Evolutionary conservation across 2,797 vertebrate genomes (phyloP).

Genomic region (Hippocampus kuda): DNA sequence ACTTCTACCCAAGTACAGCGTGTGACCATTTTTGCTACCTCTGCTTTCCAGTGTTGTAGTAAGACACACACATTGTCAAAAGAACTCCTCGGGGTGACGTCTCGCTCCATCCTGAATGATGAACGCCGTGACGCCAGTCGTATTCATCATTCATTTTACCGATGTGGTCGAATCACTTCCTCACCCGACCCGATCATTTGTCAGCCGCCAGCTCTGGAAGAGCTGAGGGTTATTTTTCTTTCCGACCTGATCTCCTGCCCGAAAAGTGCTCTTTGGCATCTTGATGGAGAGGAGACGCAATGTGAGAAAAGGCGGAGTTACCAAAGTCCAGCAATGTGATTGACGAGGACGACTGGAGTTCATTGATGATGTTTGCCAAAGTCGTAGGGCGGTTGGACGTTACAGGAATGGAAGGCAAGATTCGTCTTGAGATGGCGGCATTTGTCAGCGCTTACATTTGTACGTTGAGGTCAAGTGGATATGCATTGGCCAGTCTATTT

Average conservation of each 20-base stretch:
- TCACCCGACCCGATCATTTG: conserved; percentile 48
- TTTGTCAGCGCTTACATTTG: background rate
- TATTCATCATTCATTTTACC: conserved; percentile 30
- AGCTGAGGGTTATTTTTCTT: conserved; percentile 45
- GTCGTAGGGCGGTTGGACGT: background rate
- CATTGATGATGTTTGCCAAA: background rate
- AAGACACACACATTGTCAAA: background rate
- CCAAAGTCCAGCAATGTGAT: background rate
- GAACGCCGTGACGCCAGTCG: conserved; percentile 24
- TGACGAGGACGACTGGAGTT: background rate
- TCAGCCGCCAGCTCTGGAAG: conserved; percentile 48
- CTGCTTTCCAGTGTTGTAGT: background rate
- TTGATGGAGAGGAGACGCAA: conserved; percentile 35
- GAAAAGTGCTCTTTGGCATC: conserved; percentile 65
- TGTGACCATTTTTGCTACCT: background rate
- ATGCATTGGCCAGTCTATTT: no score
- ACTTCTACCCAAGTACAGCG: no score
- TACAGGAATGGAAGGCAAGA: background rate
- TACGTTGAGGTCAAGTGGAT: background rate
- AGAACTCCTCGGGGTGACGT: background rate
- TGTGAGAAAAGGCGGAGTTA: background rate
- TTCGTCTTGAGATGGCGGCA: no score
- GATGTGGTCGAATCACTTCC: conserved; percentile 47
- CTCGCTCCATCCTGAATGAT: background rate
- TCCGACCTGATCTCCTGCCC: conserved; percentile 51